Percentiles rank a stretch among this genome's conserved stretches.
Conservation (phyloP, 2,888 invertebrate species). For the Lithophane semibrunnea region DNA sequence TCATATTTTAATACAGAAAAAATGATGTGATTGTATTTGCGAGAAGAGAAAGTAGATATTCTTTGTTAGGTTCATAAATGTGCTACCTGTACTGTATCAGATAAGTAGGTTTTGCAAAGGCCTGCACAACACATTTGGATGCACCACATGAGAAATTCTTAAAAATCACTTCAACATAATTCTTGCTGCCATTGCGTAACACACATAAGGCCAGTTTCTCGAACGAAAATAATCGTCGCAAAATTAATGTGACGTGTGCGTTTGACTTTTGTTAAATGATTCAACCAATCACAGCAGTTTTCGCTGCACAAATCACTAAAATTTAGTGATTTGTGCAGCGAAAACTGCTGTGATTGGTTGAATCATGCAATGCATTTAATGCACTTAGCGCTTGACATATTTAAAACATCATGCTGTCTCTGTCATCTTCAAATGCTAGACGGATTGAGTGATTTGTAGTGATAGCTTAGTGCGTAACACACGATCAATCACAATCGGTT, state of each 20-base stretch:
- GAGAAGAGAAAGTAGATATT: neutral
- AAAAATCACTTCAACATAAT: neutral
- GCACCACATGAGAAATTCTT: neutral
- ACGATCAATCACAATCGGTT: too few species aligned
- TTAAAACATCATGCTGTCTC: neutral
- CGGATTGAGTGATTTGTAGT: neutral
- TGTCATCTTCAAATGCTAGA: neutral
- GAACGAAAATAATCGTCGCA: too few species aligned
- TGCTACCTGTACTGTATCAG: neutral
- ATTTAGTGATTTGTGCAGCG: too few species aligned
- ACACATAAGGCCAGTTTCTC: too few species aligned
- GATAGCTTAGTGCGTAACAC: neutral
- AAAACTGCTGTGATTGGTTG: too few species aligned
- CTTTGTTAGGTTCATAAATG: neutral
- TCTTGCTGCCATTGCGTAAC: neutral
- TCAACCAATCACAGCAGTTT: too few species aligned
- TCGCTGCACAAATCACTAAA: too few species aligned
- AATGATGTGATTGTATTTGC: neutral
- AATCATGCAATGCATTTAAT: too few species aligned
- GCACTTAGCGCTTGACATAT: too few species aligned
- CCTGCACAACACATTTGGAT: neutral
- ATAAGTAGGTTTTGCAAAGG: neutral
- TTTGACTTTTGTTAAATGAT: too few species aligned
- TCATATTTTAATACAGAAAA: constrained; percentile 7
- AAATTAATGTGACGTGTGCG: too few species aligned